These are phyloP conservation scores for Pterois miles DNA, from an alignment of 2,797 vertebrate genomes.

Conservation along the genomic window DNA sequence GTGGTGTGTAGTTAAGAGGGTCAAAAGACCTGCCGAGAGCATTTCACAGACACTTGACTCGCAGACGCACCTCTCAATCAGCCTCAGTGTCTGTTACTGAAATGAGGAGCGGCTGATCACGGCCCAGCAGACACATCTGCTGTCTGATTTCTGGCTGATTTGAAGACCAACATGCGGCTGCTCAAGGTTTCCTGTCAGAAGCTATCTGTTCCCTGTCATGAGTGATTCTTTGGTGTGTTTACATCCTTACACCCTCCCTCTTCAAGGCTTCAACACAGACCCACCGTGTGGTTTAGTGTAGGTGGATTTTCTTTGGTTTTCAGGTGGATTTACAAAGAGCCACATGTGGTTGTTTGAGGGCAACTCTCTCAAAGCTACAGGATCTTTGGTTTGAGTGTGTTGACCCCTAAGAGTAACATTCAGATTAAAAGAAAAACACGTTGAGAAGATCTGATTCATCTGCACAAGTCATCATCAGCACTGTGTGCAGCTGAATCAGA, in stretches of 20 bases:
- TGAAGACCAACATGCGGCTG: constrained; percentile 11
- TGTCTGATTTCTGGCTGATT: constrained; percentile 49
- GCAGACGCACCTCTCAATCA: constrained; percentile 38
- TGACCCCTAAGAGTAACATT: constrained; percentile 43
- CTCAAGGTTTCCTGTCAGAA: constrained; percentile 29
- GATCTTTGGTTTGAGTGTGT: constrained; percentile 64
- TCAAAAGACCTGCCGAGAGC: constrained; percentile 24
- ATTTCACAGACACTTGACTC: constrained; percentile 45
- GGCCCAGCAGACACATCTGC: constrained; percentile 21
- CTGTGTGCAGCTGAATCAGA: constrained; percentile 59
- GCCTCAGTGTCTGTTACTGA: constrained; percentile 19
- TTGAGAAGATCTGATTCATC: constrained; percentile 56
- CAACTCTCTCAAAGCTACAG: constrained; percentile 48
- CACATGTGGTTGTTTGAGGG: constrained; percentile 28
- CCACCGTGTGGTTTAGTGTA: constrained; percentile 22
- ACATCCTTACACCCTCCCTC: constrained; percentile 9
- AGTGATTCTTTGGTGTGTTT: constrained; percentile 49
- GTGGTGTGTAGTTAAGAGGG: constrained; percentile 20
- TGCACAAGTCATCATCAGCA: constrained; percentile 39
- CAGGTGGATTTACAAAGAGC: constrained; percentile 26
- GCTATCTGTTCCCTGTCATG: constrained; percentile 36
- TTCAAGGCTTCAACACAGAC: constrained; percentile 29
- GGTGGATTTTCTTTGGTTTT: constrained; percentile 69
- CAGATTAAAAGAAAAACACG: constrained; percentile 35
- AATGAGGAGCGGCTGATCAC: constrained; percentile 28